Base-by-base conservation (phyloP, 2,797 vertebrate species). In the Sebastes goodei region DNA sequence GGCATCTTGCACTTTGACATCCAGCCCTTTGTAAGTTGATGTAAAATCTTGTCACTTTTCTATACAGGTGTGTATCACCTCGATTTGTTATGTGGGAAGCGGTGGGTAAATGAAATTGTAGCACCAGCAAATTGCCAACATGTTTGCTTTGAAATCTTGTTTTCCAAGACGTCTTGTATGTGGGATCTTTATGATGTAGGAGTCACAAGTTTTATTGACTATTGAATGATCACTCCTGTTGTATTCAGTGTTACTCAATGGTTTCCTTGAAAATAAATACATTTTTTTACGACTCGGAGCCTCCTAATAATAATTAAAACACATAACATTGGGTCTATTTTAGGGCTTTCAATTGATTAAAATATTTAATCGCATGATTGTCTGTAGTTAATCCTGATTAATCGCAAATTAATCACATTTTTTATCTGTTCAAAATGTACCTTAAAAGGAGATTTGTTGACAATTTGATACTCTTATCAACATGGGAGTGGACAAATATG, bases 161-260 rank as follows among this genome's bases (percentile, higher is more conserved):
- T 93, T 94, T 93, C 87, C 88, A 83, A 86, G 86, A 84, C 38
- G 86, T 94, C 88, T 86, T 83, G 87, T 93, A 82, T 84, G 91
- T 93, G 88, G 87, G 90, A 94, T 91, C 91, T 91, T 92, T 88
- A 89, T 61, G 84, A 92, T 89, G 90, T 94, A 86, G 82, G 89
- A 91, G 88, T 90, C 88, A 88, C 72, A 23, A 33, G 86, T 92
- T 93, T 93, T 91, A 91, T 92, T 90, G 93, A 93, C 93, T 88
- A 90, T 94, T 94, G 92, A 93, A 94, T 90, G 92, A 94, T 94
- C 92, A 94, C 93, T 94, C 94, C 94, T 89, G 92, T 94, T 95
- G 94, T 95, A 95, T 95, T 96, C 93, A 95, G 94, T 96, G 95
- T 96, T 96, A 94, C 87, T 94, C 88, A 88, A 91, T 94, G 94